Evolutionary conservation across 1,140 invertebrate genomes (phyloP), one percentile per base, ranked within the genome.

Genomic region (Druon quercuslanigerum): DNA sequence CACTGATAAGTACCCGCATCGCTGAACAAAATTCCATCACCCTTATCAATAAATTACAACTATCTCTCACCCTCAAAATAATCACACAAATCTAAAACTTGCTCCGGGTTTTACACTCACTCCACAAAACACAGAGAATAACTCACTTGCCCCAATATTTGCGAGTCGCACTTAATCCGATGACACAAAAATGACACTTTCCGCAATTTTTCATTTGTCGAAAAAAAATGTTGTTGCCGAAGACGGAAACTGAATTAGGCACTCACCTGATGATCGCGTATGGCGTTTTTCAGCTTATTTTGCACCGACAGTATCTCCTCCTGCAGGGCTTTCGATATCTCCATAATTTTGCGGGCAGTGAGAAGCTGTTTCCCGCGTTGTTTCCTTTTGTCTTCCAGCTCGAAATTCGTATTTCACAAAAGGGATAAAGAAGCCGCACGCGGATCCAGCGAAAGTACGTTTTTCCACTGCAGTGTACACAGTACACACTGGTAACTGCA

Each of bases 251-350:
- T 11, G 40, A 46, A 46, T 46, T 46, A 19, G 51, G 12, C 79
- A 90, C 90, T 92, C 91, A 94, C 94, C 93, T 94, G 94, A 92
- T 95, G 94, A 90, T 93, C 90, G 84, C 92, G 90, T 87, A 95
- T 94, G 78, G 94, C 94, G 88, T 93, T 93, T 92, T 93, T 94
- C 87, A 95, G 90, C 82, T 94, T 93, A 78, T 90, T 92, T 89
- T 95, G 94, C 84, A 93, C 93, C 83, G 90, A 90, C 66, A 92
- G 88, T 86, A 95, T 94, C 84, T 94, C 93, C 87, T 92, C 92
- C 83, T 94, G 93, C 85, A 95, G 91, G 86, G 93, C 91, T 87
- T 93, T 93, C 70, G 93, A 93, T 84, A 94, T 93, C 92, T 94
- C 94, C 93, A 94, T 94, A 76, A 85, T 90, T 84, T 66, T 73